phyloP scores from a whole-genome alignment of 2,113 vertebrate genomes.

The Sakesphorus luctuosus region DNA sequence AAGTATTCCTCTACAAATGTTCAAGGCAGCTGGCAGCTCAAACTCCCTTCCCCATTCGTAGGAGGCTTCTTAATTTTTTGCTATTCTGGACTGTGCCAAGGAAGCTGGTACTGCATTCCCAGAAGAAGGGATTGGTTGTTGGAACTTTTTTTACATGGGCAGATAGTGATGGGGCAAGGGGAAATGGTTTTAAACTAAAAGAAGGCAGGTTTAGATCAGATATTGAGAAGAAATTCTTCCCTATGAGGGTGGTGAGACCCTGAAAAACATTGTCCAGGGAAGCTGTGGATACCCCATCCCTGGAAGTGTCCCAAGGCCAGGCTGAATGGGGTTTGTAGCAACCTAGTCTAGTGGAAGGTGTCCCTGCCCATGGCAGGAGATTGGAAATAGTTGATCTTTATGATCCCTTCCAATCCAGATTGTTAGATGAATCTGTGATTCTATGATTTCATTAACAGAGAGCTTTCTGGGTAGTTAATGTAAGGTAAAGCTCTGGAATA shows the following conservation, averaged over 20 bases:
- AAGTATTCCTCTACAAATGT: conserved; percentile 20
- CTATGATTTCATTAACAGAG: not conserved
- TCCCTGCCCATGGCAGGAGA: not conserved
- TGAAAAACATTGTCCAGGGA: not conserved
- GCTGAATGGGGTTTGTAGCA: not conserved
- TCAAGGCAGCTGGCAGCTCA: conserved; percentile 40
- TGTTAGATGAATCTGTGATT: not conserved
- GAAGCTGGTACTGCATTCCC: conserved; percentile 5
- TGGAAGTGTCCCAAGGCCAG: not conserved
- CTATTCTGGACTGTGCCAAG: not conserved
- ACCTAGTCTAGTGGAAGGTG: not conserved
- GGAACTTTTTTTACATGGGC: not conserved
- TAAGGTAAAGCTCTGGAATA: not conserved
- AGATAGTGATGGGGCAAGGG: not conserved
- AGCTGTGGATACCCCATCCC: not conserved
- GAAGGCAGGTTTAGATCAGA: not conserved
- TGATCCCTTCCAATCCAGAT: not conserved
- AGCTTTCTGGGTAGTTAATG: not conserved
- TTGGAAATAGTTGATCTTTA: not conserved
- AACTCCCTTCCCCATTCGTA: not conserved
- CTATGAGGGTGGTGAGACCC: not conserved
- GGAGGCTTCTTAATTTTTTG: conserved; percentile 36
- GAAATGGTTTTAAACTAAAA: not conserved
- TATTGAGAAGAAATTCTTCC: not conserved
- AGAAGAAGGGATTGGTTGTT: not conserved